Evolutionary conservation across 2,888 invertebrate genomes (phyloP).

Genomic region (Choreutis nemorana): DNA sequence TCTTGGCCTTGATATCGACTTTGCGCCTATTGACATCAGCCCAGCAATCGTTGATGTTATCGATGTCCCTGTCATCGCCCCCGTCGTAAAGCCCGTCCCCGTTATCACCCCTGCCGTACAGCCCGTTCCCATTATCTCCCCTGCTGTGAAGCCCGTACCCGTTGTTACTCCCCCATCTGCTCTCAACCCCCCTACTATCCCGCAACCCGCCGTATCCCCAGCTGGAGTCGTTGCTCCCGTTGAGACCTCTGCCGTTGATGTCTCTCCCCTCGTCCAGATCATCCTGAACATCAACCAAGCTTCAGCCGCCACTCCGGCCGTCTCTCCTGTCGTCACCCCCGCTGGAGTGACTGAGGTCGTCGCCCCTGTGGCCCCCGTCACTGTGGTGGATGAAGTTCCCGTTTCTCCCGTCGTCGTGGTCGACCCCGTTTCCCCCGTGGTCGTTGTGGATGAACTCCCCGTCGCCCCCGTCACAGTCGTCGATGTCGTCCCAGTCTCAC

Average conservation of each 20-base stretch:
- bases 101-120: conserved; percentile 12
- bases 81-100: conserved; percentile 10
- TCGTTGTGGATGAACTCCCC: conserved; percentile 7
- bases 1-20: conserved; percentile 14
- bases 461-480: conserved; percentile 10
- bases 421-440: conserved; percentile 10
- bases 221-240: conserved; percentile 11
- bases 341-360: conserved; percentile 10
- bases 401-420: conserved; percentile 5
- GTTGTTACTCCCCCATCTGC: conserved; percentile 4
- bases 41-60: conserved; percentile 14
- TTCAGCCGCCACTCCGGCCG: conserved; percentile 8
- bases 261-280: conserved; percentile 21
- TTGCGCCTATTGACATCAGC: conserved; percentile 11
- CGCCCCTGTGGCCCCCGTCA: conserved; percentile 10
- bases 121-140: conserved; percentile 5
- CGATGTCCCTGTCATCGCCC: no score
- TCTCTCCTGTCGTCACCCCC: conserved; percentile 10
- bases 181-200: conserved; percentile 1
- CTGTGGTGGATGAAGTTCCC: conserved; percentile 7
- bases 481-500: conserved; percentile 11
- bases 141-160: conserved; percentile 6
- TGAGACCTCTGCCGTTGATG: conserved; percentile 10
- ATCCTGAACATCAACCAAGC: conserved; percentile 23
- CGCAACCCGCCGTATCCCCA: conserved; percentile 8